Conservation (phyloP, 2,113 vertebrate species). For the Trochalopteron elliotii region DNA sequence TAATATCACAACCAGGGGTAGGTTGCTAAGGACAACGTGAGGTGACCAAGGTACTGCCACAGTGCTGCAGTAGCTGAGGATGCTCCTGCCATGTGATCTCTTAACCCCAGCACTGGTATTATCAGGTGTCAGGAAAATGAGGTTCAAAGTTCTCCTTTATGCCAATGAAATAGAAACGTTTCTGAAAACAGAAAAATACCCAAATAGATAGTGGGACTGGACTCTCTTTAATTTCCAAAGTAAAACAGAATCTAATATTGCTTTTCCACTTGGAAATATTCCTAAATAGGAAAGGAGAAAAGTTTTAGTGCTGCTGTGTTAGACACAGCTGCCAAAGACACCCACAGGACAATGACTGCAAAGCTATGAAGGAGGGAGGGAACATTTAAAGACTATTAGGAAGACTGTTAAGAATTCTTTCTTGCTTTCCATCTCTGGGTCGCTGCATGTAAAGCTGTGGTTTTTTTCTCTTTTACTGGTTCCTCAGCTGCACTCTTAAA, state of each 20-base stretch:
- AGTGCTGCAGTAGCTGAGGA: not conserved
- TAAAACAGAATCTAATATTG: not conserved
- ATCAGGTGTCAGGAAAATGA: not conserved
- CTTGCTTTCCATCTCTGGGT: not conserved
- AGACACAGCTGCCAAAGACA: not conserved
- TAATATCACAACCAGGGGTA: not conserved
- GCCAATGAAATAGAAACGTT: not conserved
- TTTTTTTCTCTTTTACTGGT: not conserved
- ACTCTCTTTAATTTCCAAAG: not conserved
- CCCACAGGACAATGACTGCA: not conserved
- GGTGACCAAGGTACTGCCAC: not conserved
- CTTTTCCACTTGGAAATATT: not conserved
- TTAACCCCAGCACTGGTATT: too few relatives aligned
- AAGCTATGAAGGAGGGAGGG: not conserved
- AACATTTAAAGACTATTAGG: not conserved
- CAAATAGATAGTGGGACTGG: not conserved
- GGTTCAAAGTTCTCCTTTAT: not conserved
- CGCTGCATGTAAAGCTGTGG: fast-evolving
- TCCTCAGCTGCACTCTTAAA: not conserved
- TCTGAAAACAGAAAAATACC: not conserved
- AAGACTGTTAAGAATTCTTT: not conserved
- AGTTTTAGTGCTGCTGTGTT: not conserved
- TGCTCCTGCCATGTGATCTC: not conserved
- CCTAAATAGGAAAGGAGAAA: not conserved
- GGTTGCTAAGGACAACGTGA: not conserved